Evolutionary conservation across 2,797 vertebrate species (phyloP), one percentile per base, ranked within the genome.

Genomic region (Cephalopachus bancanus): DNA sequence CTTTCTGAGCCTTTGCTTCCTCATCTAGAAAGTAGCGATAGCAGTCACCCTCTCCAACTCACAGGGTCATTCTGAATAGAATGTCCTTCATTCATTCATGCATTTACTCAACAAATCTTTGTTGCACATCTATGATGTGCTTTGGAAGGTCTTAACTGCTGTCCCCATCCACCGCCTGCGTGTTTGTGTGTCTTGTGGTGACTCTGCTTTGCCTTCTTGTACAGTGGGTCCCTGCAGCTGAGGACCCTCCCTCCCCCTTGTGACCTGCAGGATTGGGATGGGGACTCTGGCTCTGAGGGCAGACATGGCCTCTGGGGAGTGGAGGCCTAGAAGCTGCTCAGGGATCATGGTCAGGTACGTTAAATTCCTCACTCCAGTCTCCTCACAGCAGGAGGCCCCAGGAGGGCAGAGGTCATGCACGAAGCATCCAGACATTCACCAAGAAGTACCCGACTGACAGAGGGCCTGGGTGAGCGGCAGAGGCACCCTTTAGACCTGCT

Each of bases 1-100:
- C 5, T 92, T 62, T 92, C 80, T 55, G 89, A 86, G 26, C 62
- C 57, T 93, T 89, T 24, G 15, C 24, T 76, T 76, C 55, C 72
- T 89, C 24, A 12, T 79, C 30, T 33, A 80, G 86, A 75, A 72
- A 72, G 60, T 14, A 26, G 67, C 55, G 67, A 59, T 76, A 86
- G 62, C 9, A 28, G 14, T n/a, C 3, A 10, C 11, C 81, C 53
- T 69, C 10, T 20, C 49, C 33, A 83, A 4, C 44, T 4, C 28
- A 17, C 74, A 59, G 33, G 2, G 53, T 64, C n/a, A 49, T 79
- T 78, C 71, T 91, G 49, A 33, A 62, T 8, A 67, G 20, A n/a
- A 5, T 37, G 11, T 85, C 26, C 53, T 62, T 26, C 33, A 49
- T 37, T 69, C 30, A 16, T 76, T 53, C 14, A 76, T 5, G 57